These are phyloP conservation scores for Drosophila pseudoobscura DNA, from an alignment of 1,140 invertebrate species.

Conservation along the genomic window DNA sequence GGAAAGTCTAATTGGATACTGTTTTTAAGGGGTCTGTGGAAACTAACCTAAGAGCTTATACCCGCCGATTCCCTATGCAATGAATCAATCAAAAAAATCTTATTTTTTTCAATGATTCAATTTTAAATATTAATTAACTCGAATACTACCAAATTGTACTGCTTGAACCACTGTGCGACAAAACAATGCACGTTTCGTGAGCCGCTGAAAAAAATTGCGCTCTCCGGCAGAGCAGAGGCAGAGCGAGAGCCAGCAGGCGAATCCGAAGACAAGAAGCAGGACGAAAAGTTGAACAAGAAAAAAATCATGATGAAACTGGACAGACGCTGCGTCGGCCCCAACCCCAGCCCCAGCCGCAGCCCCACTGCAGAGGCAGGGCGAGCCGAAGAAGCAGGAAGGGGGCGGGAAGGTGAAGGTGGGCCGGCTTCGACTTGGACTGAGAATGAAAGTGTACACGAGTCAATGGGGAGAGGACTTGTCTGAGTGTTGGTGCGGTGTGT, in stretches of 20 bases:
- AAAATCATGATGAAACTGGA: slow-evolving; percentile 73
- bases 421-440: slow-evolving; percentile 65
- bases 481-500: slow-evolving; percentile 40
- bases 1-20: slow-evolving; percentile 27
- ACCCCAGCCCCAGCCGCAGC: slow-evolving; percentile 12
- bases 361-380: slow-evolving; percentile 1
- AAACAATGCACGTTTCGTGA: slow-evolving; percentile 72
- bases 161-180: slow-evolving; percentile 58
- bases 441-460: slow-evolving; percentile 69
- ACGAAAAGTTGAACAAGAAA: slow-evolving; percentile 75
- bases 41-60: neutral
- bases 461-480: slow-evolving; percentile 36
- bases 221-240: slow-evolving; percentile 31
- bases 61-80: neutral
- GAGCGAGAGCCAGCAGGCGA: slow-evolving; percentile 55
- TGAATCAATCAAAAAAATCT: neutral
- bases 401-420: slow-evolving; percentile 4
- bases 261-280: slow-evolving; percentile 78
- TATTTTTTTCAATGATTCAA: neutral
- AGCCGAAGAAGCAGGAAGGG: slow-evolving; percentile 10
- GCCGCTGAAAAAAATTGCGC: slow-evolving; percentile 63
- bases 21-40: slow-evolving; percentile 22
- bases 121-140: slow-evolving; percentile 5
- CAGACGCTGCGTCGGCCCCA: slow-evolving; percentile 65
- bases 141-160: neutral